Evolutionary conservation across 2,113 vertebrate genomes (phyloP).

Genomic region (Machaerirhynchus nigripectus): DNA sequence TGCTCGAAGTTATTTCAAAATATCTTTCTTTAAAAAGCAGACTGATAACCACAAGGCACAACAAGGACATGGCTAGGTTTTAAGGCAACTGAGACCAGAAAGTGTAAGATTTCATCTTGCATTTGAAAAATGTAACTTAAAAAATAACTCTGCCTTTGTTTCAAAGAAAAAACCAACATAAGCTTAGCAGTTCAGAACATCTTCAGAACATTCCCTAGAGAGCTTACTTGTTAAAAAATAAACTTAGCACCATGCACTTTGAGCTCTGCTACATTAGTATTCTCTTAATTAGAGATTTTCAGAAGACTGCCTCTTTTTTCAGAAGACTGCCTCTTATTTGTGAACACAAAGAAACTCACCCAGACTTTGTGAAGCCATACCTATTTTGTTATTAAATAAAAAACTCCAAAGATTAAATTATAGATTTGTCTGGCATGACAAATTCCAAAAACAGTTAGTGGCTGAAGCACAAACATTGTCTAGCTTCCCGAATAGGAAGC

Average conservation of each 20-base stretch:
- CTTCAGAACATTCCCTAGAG: not conserved
- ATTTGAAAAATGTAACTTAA: not conserved
- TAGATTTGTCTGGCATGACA: conserved; percentile 13
- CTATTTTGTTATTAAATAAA: conserved; percentile 40
- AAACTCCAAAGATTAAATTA: conserved; percentile 22
- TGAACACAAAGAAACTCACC: not conserved
- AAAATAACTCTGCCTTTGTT: too few species aligned
- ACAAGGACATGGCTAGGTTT: not conserved
- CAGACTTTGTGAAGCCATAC: conserved; percentile 27
- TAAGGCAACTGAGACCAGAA: not conserved
- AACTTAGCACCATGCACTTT: not conserved
- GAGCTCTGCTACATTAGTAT: not conserved
- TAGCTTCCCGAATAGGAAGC: conserved; percentile 19
- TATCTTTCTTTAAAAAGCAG: not conserved
- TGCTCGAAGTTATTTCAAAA: not conserved
- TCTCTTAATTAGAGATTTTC: conserved; percentile 14
- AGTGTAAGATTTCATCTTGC: not conserved
- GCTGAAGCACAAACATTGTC: conserved; percentile 22
- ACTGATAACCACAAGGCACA: not conserved
- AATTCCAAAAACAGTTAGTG: conserved; percentile 20
- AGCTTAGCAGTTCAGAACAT: not conserved
- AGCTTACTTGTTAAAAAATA: conserved; percentile 31
- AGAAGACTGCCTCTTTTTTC: not conserved
- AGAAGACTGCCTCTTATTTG: not conserved
- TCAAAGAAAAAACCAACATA: not conserved